Conservation (phyloP, 1,140 invertebrate species). For the Drosophila hydei region DNA sequence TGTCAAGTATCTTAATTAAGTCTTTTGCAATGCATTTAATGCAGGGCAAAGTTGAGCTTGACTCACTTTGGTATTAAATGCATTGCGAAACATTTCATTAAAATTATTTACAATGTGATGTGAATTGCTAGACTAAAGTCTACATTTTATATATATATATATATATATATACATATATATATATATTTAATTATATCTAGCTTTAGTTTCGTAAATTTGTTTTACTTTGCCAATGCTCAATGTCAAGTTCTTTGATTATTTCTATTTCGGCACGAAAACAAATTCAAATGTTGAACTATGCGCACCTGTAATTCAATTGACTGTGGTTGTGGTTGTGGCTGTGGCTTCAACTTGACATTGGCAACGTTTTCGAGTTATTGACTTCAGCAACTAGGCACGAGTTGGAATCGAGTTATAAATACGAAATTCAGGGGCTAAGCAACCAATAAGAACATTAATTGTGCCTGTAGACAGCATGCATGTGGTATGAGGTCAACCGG, state of each 20-base stretch:
- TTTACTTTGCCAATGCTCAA: slow-evolving; percentile 12
- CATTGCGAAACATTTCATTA: too few species aligned
- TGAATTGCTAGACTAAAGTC: too few species aligned
- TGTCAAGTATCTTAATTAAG: too few species aligned
- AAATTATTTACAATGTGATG: too few species aligned
- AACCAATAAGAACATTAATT: slow-evolving; percentile 66
- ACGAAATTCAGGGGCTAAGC: slow-evolving; percentile 7
- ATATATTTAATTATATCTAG: too few species aligned
- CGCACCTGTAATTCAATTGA: slow-evolving; percentile 46
- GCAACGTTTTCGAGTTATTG: slow-evolving; percentile 55
- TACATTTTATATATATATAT: too few species aligned
- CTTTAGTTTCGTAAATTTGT: too few species aligned
- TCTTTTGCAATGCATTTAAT: too few species aligned
- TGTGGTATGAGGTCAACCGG: slow-evolving; percentile 74
- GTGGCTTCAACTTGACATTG: slow-evolving; percentile 64
- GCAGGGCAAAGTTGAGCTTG: too few species aligned
- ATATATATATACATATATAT: too few species aligned
- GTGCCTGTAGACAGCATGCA: slow-evolving; percentile 60
- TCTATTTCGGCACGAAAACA: neutral
- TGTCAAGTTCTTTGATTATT: slow-evolving; percentile 31
- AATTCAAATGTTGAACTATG: slow-evolving; percentile 4
- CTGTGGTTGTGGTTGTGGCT: slow-evolving; percentile 7
- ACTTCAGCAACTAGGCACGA: slow-evolving; percentile 41
- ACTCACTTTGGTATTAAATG: too few species aligned
- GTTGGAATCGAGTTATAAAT: slow-evolving; percentile 14